Evolutionary conservation across 2,797 vertebrate genomes (phyloP).

Genomic region (Trematocara caparti): DNA sequence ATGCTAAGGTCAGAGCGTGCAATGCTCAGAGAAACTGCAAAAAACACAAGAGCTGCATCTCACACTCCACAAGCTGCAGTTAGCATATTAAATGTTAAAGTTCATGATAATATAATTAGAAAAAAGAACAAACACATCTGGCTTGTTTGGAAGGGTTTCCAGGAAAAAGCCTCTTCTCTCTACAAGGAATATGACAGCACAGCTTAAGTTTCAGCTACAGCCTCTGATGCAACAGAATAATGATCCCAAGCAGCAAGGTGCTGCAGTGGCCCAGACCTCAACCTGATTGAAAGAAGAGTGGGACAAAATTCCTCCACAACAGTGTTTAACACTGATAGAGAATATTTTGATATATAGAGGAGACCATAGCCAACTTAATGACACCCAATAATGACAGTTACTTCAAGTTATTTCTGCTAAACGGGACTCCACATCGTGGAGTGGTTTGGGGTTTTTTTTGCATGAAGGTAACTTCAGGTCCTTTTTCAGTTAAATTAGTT

Average conservation of each 20-base stretch:
- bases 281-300: neutral
- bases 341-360: neutral
- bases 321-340: neutral
- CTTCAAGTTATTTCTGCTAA: neutral
- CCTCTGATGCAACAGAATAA: neutral
- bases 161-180: neutral
- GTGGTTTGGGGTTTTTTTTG: fast-evolving
- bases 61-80: neutral
- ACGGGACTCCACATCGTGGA: neutral
- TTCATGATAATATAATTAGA: neutral
- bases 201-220: neutral
- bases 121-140: neutral
- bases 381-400: neutral
- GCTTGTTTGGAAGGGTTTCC: neutral
- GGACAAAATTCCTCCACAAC: neutral
- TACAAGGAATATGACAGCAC: neutral
- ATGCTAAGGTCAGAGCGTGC: neutral
- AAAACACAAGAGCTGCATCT: neutral
- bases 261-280: neutral
- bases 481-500: neutral
- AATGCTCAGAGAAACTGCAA: neutral
- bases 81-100: neutral
- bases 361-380: neutral
- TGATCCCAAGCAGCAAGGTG: neutral
- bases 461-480: neutral